phyloP scores from a whole-genome alignment of 2,113 vertebrate species.

The Triplophysa tibetana region DNA sequence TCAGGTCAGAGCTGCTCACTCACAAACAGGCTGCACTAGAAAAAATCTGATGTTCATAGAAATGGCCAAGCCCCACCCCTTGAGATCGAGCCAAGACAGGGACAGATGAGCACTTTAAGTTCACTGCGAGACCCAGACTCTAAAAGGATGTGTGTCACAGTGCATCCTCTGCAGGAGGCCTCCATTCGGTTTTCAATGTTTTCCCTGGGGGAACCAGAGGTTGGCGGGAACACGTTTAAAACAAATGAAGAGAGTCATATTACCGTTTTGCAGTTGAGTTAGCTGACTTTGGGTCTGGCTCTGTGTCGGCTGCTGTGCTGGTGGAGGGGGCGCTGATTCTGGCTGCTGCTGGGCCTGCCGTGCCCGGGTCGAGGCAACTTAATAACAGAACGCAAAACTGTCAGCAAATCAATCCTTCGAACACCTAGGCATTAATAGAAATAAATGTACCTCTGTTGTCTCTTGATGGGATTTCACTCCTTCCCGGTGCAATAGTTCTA shows the following conservation, averaged over 20 bases:
- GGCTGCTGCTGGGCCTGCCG: constrained; percentile 85
- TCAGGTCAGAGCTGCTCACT: constrained; percentile 33
- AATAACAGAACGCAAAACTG: constrained; percentile 51
- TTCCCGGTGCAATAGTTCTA: constrained; percentile 81
- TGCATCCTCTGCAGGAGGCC: constrained; percentile 9
- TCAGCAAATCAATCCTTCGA: background rate
- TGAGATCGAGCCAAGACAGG: background rate
- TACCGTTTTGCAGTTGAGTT: constrained; percentile 91
- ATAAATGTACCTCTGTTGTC: constrained; percentile 88
- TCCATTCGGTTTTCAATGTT: background rate
- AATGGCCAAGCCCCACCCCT: background rate
- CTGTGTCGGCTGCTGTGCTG: constrained; percentile 70
- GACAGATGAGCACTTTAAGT: constrained; percentile 16
- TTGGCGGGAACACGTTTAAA: constrained; percentile 16
- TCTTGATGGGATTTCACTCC: constrained; percentile 86
- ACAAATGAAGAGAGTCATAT: constrained; percentile 15
- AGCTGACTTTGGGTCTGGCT: constrained; percentile 74
- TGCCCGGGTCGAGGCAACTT: constrained; percentile 83
- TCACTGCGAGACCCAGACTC: background rate
- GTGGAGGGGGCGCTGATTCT: constrained; percentile 72
- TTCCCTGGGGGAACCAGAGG: constrained; percentile 10
- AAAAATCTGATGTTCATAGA: constrained; percentile 6
- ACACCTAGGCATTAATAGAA: background rate
- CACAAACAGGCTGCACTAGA: background rate
- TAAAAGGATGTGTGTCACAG: background rate